Conservation (phyloP, 2,888 invertebrate species). For the Troilus luridus region DNA sequence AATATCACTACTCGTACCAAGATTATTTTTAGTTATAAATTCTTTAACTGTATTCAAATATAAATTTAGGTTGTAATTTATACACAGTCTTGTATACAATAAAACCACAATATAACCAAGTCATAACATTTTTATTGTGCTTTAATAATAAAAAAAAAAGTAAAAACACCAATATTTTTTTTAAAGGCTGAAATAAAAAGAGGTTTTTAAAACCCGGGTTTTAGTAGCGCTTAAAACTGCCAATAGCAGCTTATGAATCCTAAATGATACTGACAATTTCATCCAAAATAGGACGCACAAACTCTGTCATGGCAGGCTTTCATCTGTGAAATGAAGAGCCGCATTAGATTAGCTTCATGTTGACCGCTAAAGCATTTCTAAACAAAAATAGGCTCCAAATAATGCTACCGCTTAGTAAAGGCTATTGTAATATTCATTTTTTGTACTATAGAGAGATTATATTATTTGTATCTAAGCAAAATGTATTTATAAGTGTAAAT, state of each 20-base stretch:
- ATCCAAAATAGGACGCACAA: background rate
- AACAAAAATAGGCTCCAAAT: background rate
- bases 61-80: background rate
- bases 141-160: background rate
- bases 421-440: background rate
- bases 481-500: too few relatives aligned
- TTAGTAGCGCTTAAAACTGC: conserved; percentile 4
- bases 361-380: background rate
- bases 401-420: background rate
- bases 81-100: background rate
- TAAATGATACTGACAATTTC: conserved; percentile 11
- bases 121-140: too few relatives aligned
- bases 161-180: background rate
- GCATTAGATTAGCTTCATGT: background rate
- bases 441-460: background rate
- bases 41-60: background rate
- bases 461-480: too few relatives aligned
- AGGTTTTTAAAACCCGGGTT: background rate
- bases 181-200: background rate
- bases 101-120: too few relatives aligned
- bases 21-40: background rate
- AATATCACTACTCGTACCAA: background rate
- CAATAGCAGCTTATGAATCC: background rate
- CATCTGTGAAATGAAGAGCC: background rate
- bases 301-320: background rate